Percentiles rank a stretch among this genome's conserved stretches.
phyloP scores from a whole-genome alignment of 2,113 vertebrate species.

The Passer domesticus region DNA sequence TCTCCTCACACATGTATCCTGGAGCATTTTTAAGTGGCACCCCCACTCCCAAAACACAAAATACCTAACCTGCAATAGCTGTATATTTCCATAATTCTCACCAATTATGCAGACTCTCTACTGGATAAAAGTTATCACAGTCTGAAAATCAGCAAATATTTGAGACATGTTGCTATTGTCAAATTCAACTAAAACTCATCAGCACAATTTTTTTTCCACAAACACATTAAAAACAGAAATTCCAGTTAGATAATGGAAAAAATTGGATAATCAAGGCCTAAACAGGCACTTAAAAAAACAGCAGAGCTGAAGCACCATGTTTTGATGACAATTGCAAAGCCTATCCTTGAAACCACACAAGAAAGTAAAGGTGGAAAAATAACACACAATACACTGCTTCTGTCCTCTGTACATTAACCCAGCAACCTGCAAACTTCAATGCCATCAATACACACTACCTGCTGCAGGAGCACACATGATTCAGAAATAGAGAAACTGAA shows the following conservation, averaged over 20 bases:
- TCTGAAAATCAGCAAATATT: not conserved
- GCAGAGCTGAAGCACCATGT: not conserved
- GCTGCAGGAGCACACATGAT: accelerated
- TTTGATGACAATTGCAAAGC: not conserved
- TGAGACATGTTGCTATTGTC: not conserved
- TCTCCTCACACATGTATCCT: not conserved
- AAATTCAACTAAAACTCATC: not conserved
- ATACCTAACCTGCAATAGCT: not conserved
- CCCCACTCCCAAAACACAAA: not conserved
- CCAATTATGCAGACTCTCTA: not conserved
- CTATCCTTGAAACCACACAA: not conserved
- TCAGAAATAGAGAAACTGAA: not conserved
- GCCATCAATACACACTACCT: not conserved
- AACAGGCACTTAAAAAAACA: not conserved
- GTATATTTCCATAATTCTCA: not conserved
- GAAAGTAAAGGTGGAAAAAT: not conserved
- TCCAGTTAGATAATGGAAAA: not conserved
- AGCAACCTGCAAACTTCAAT: not conserved
- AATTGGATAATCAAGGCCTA: not conserved
- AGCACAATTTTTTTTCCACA: not conserved
- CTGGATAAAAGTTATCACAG: not conserved
- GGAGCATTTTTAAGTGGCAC: not conserved
- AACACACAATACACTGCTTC: not conserved
- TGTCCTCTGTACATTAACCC: not conserved
- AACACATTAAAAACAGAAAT: not conserved